Evolutionary conservation across 2,113 vertebrate species (phyloP), one percentile per base, ranked within the genome.

Genomic region (Sinocyclocheilus anophthalmus): DNA sequence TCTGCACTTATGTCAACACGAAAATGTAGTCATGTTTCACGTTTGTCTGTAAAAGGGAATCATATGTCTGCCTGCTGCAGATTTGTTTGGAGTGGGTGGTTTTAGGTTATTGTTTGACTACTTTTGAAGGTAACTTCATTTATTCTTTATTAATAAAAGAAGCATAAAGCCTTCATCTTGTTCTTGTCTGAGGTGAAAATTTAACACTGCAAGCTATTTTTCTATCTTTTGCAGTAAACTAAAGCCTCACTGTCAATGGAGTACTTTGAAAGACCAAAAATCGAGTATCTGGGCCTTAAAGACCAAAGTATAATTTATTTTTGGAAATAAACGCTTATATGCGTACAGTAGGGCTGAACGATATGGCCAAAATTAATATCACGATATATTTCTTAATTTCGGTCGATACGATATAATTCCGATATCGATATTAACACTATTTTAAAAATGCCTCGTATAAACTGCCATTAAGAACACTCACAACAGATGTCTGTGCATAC

Each of bases 111-210:
- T 86, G 53, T 88, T 87, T 83, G 65, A 73, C 67, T 84, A 87
- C 80, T 33, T 88, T 85, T 84, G 24, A 86, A 85, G 73, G 33
- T 77, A 45, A 88, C 63, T 77, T 85, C 65, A 82, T 88, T 88
- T 89, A 88, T 81, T 90, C 78, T 59, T 73, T 85, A 89, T 85
- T 86, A 91, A 91, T 91, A 91, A 91, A 91, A 91, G 79, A 88
- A 67, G 39, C 81, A 76, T 83, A 81, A 82, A 85, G 84, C 75
- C 37, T 30, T 20, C 16, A 3, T 45, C 42, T 16, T 80, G 18
- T 85, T 42, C 48, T 84, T 37, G 18, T 83, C 20, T 73, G 45
- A 53, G 45, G 7, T 76, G 48, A 76, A 3, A 76, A 48, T 53
- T 2, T 18, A 50, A 50, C 42, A 7, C 24, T 76, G 13, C n/a